Evolutionary conservation across 2,113 vertebrate genomes (phyloP).

Genomic region (Apus apus): DNA sequence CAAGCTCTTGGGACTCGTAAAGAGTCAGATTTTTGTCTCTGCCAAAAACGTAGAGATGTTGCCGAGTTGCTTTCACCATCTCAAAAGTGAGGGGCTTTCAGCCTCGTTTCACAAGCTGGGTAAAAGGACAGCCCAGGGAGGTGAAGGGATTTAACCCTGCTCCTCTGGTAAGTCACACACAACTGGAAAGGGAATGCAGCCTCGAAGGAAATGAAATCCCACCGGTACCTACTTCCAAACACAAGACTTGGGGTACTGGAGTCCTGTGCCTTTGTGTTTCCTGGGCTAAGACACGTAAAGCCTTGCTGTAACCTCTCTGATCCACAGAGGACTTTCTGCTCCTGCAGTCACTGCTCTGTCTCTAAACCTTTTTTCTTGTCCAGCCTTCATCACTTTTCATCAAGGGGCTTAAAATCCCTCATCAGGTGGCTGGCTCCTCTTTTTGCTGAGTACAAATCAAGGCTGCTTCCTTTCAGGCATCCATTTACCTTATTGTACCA

Average conservation of each 20-base stretch:
- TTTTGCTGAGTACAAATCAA: not conserved
- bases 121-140: not conserved
- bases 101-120: not conserved
- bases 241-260: not conserved
- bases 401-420: not conserved
- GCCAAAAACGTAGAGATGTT: not conserved
- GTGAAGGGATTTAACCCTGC: not conserved
- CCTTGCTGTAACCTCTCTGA: not conserved
- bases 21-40: not conserved
- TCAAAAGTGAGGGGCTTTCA: not conserved
- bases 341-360: not conserved
- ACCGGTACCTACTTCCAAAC: not conserved
- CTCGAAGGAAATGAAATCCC: not conserved
- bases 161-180: not conserved
- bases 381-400: not conserved
- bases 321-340: not conserved
- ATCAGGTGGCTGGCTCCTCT: not conserved
- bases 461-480: not conserved
- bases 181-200: not conserved
- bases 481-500: not conserved
- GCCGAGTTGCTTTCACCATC: not conserved
- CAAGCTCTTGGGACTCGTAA: not conserved
- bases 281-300: not conserved
- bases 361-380: not conserved
- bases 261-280: rapidly evolving